Base-by-base conservation (phyloP, 2,113 vertebrate genomes). In the Parotia lawesii region DNA sequence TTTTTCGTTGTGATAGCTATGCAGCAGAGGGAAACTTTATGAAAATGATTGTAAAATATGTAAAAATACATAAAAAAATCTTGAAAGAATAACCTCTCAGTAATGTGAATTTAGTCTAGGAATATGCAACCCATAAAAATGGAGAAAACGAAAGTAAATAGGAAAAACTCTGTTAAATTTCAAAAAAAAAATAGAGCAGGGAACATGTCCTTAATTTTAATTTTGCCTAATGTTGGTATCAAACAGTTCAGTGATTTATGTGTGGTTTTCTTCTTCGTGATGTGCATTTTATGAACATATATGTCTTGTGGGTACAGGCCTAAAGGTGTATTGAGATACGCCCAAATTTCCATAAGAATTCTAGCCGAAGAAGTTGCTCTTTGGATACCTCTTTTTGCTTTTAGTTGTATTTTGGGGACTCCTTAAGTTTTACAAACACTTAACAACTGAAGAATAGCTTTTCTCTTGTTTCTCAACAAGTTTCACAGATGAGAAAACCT, bases 291-390 rank as follows among this genome's bases (percentile, higher is more conserved):
- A 28, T 27, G 12, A 57, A 62, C 9, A 20, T 12, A 5, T 3
- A 21, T 18, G 2, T 57, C 10, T 67, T 62, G 18, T 1, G 3
- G 27, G 5, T 51, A 50, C 3, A 15, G 6, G 4, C 50, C 11
- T 85, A 57, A 42, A 38, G 12, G 8, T 67, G 15, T 20, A 18
- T 3, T 69, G 33, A 54, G 12, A 23, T 7, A 50, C 35, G 2
- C 37, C 5, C 54, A 69, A 20, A 40, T 40, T 72, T 73, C 9
- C 14, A 8, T 45, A 40, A 64, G 5, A 10, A 13, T 1, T 50
- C 5, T 77, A 42, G 12, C 5, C 54, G 50, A 48, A 35, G 4
- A 5, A 0, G 2, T 48, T 76, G 1, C 2, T 85, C 19, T 67
- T 48, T 64, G 5, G 2, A 11, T n/a, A 42, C 12, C 51, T 50